Evolutionary conservation across 1,140 invertebrate species (phyloP), one percentile per base, ranked within the genome.

Genomic region (Hylaeus volcanicus): DNA sequence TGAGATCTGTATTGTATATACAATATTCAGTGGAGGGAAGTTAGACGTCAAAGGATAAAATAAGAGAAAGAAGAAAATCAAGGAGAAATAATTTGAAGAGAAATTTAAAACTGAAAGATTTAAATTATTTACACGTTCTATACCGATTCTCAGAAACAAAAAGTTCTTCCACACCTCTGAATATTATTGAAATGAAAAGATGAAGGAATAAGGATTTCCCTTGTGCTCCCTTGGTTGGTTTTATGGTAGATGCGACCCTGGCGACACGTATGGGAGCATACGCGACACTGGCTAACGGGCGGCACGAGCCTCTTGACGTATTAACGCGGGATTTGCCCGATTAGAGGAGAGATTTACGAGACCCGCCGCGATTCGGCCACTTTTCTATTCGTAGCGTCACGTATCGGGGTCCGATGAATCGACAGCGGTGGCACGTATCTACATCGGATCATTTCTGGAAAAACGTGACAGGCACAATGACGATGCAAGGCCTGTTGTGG

Each of bases 241-340:
- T 26, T 26, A 26, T 26, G 26, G 26, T 26, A 26, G 26, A 26
- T 26, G 26, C 26, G 26, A 26, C 26, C 26, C 74, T 51, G 5
- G 14, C 51, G 65, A n/a, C 63, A 26, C 81, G 81, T 74, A 83
- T 74, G 74, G 74, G 51, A 63, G 64, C 78, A 75, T 73, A 71
- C 60, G 41, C 71, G 45, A 41, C 60, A 65, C 15, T 58, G 37
- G 53, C 45, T 58, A 77, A 75, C 83, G 74, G 74, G 56, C 45
- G 86, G 69, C 82, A 79, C 84, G 82, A 82, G 82, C 63, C 83
- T 88, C 85, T 86, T 75, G 81, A 87, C 83, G 80, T 81, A 89
- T 89, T 87, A 89, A 81, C 83, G 51, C 55, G 73, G 86, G 87
- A 89, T 89, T 86, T 86, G 83, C 83, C 86, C 81, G 85, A 89